Conservation (phyloP, 2,797 vertebrate species). For the Sebastes melanostomus region DNA sequence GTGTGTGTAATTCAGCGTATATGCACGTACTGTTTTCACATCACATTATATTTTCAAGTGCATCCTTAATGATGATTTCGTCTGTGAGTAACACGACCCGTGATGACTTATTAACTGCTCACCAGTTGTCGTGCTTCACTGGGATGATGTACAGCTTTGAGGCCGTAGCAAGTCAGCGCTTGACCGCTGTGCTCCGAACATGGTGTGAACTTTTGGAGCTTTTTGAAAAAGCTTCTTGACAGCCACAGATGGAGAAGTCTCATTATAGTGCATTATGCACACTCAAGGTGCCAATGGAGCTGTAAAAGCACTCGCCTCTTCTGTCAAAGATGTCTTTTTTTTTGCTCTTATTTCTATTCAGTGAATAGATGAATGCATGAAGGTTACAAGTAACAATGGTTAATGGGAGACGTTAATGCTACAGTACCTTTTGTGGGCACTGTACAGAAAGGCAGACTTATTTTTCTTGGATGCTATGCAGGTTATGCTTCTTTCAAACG, state of each 20-base stretch:
- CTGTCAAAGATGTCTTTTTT: conserved; percentile 4
- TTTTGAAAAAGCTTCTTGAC: conserved; percentile 36
- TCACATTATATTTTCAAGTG: not conserved
- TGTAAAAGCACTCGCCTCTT: conserved; percentile 11
- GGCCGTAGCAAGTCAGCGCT: conserved; percentile 1
- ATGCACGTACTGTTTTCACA: not conserved
- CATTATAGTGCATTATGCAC: conserved; percentile 8
- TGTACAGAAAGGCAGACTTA: not conserved
- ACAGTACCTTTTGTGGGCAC: not conserved
- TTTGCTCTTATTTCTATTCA: not conserved
- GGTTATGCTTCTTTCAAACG: conserved; percentile 3
- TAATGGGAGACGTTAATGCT: not conserved
- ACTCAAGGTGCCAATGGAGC: conserved; percentile 22
- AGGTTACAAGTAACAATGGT: not conserved
- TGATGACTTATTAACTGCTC: conserved; percentile 1
- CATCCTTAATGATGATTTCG: not conserved
- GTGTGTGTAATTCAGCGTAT: not conserved
- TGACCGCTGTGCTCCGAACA: conserved; percentile 28
- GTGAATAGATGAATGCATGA: not conserved
- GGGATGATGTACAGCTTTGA: conserved; percentile 21
- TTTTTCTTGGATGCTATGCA: conserved; percentile 11
- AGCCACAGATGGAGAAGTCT: conserved; percentile 35
- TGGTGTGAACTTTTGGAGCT: conserved; percentile 45
- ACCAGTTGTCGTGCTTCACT: not conserved
- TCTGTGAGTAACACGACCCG: not conserved